Percentiles rank a stretch among this genome's conserved stretches.
These are phyloP conservation scores for Bellardia bayeri DNA, from an alignment of 2,888 invertebrate species.

Conservation along the genomic window DNA sequence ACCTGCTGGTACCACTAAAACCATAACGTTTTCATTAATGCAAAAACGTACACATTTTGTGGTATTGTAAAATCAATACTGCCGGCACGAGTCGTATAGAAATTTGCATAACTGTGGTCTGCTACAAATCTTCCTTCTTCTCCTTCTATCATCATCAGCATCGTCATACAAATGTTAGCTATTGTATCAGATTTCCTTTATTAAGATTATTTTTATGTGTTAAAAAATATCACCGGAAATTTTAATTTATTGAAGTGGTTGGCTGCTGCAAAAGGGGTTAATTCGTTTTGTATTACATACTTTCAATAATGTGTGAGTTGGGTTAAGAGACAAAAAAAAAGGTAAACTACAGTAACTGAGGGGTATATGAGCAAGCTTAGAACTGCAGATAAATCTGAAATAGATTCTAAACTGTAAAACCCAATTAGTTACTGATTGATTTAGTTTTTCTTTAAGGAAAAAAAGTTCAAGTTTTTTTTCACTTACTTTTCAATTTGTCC, in stretches of 20 bases:
- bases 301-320: not conserved
- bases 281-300: constrained; percentile 3
- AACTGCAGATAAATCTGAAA: not conserved
- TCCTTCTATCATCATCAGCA: not conserved
- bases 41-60: constrained; percentile 44
- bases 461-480: too few relatives aligned
- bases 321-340: not conserved
- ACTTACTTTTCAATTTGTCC: not conserved
- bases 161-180: constrained; percentile 10
- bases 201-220: constrained; percentile 17
- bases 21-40: too few relatives aligned
- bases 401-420: not conserved
- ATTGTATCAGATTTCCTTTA: constrained; percentile 45
- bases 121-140: not conserved
- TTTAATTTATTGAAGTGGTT: constrained; percentile 46
- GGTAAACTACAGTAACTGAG: too few relatives aligned
- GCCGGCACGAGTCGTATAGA: not conserved
- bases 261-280: constrained; percentile 17
- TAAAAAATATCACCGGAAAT: constrained; percentile 45
- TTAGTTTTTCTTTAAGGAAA: too few relatives aligned
- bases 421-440: too few relatives aligned
- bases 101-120: not conserved
- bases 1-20: too few relatives aligned
- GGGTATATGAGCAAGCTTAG: too few relatives aligned
- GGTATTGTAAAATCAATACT: constrained; percentile 62